phyloP scores from a whole-genome alignment of 2,888 invertebrate genomes.

The Orchesellides sinensis region DNA sequence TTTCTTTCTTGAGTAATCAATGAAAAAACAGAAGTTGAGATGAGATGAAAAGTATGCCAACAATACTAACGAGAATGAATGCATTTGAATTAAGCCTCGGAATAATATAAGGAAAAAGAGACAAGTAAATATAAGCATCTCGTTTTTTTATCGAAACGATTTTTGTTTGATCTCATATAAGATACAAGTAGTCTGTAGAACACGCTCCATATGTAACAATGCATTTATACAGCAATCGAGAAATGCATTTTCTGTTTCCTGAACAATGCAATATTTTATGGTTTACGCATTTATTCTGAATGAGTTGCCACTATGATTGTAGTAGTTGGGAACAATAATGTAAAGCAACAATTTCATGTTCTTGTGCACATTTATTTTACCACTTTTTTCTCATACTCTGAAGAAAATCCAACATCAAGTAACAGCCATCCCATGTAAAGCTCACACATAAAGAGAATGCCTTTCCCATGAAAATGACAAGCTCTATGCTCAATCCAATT shows the following conservation, averaged over 20 bases:
- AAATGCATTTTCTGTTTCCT: constrained; percentile 23
- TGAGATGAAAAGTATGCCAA: constrained; percentile 16
- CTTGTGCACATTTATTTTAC: constrained; percentile 12
- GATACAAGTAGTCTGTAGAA: no score
- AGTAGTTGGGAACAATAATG: constrained; percentile 3
- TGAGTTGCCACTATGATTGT: constrained; percentile 20
- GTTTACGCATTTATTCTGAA: constrained; percentile 49
- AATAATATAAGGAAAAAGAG: no score
- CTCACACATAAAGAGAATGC: constrained; percentile 6
- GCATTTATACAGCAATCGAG: constrained; percentile 24
- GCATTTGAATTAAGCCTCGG: no score
- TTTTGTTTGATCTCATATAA: no score
- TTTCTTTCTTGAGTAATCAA: neutral
- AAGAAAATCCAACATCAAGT: neutral
- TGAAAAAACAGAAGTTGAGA: neutral
- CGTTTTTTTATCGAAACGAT: no score
- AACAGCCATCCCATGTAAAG: constrained; percentile 2
- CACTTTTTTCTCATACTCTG: constrained; percentile 3
- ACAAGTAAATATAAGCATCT: neutral
- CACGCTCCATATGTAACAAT: neutral
- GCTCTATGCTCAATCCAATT: constrained; percentile 63
- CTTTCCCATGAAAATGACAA: constrained; percentile 64
- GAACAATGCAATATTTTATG: constrained; percentile 53
- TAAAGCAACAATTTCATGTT: constrained; percentile 54
- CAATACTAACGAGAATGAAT: no score